A percentile compares a stretch with the other conserved stretches of the same genome.
These are phyloP conservation scores for Agelas oroides DNA, from an alignment of 37 sponge, comb jelly and placozoan species.

Conservation along the genomic window DNA sequence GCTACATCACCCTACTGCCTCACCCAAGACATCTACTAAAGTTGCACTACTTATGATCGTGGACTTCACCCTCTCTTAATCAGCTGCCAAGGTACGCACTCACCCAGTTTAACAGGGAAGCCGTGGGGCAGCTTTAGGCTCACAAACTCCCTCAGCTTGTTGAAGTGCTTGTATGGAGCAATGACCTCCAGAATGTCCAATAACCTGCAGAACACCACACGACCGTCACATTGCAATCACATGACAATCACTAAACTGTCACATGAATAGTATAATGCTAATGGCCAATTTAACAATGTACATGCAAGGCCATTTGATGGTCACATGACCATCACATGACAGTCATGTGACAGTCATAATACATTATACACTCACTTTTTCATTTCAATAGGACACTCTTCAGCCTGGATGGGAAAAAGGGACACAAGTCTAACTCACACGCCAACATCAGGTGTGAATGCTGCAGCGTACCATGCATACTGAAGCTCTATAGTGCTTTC, in stretches of 20 bases:
- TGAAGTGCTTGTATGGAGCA: constrained; percentile 93
- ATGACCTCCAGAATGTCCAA: constrained; percentile 90
- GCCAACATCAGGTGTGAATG: no score
- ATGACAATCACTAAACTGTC: neutral
- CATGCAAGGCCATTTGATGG: no score
- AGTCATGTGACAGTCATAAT: neutral
- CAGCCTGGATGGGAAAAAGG: constrained; percentile 39
- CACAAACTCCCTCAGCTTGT: constrained; percentile 89
- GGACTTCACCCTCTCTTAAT: no score
- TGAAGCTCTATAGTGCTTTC: constrained; percentile 77
- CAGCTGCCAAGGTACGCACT: no score
- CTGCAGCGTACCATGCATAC: constrained; percentile 69
- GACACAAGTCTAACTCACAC: neutral
- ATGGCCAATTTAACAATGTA: no score
- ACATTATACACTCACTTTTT: constrained; percentile 51
- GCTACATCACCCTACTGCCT: no score
- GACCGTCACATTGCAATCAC: neutral
- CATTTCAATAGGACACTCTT: constrained; percentile 81
- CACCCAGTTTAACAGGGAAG: constrained; percentile 93
- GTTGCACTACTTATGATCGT: no score
- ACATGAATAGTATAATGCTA: no score
- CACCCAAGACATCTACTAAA: no score
- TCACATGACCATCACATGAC: no score
- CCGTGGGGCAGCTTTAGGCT: constrained; percentile 87
- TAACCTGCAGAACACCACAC: constrained; percentile 33